These are phyloP conservation scores for Pionites leucogaster DNA, from an alignment of 2,113 vertebrate species.

Conservation along the genomic window DNA sequence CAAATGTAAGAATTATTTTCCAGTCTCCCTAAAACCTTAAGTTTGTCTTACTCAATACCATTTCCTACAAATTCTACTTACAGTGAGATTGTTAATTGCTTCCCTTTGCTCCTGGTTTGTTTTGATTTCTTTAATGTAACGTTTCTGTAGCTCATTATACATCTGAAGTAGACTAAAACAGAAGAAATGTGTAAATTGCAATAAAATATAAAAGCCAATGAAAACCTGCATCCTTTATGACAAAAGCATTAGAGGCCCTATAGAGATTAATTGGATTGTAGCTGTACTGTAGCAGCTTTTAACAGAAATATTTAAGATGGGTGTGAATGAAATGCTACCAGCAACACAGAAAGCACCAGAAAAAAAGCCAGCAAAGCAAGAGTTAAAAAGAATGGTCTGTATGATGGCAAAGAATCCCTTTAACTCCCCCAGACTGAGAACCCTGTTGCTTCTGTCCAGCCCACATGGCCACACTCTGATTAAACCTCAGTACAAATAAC, in stretches of 20 bases:
- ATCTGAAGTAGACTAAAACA: conserved; percentile 58
- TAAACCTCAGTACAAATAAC: neutral
- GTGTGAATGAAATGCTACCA: neutral
- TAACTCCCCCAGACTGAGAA: neutral
- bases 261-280: neutral
- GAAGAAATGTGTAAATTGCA: neutral
- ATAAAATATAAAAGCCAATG: neutral
- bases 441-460: neutral
- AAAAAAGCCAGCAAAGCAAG: neutral
- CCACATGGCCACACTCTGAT: neutral
- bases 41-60: neutral
- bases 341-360: neutral
- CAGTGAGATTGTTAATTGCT: conserved; percentile 66
- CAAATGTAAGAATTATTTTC: neutral
- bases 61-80: conserved; percentile 54
- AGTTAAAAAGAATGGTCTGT: neutral
- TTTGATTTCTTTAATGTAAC: conserved; percentile 61
- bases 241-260: neutral
- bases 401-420: neutral
- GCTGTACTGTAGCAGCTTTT: neutral
- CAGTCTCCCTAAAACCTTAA: neutral
- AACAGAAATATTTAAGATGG: neutral
- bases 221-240: neutral
- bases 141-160: conserved; percentile 63
- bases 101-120: conserved; percentile 58